phyloP scores from a whole-genome alignment of 2,888 invertebrate species.

The Sympetrum striolatum region DNA sequence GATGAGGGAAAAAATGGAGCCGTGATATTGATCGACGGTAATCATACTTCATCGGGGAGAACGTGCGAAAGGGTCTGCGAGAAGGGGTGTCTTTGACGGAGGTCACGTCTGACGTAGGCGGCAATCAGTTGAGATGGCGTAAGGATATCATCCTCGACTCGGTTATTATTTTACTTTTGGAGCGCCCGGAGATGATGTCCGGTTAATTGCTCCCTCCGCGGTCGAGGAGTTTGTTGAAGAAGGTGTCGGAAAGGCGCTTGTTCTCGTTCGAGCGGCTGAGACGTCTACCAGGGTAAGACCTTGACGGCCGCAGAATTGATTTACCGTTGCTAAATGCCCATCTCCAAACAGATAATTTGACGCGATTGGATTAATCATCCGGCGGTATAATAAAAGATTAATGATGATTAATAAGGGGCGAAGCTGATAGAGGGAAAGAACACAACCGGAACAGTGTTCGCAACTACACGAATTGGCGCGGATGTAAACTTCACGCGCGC shows the following conservation, averaged over 20 bases:
- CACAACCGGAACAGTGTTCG: too few relatives aligned
- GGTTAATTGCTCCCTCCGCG: conserved; percentile 1
- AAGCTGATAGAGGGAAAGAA: neutral
- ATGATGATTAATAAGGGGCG: conserved; percentile 4
- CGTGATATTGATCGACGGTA: conserved; percentile 28
- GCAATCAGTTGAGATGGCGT: neutral
- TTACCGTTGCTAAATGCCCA: conserved; percentile 2
- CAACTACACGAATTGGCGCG: too few relatives aligned
- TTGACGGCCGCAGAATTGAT: neutral
- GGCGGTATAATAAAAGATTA: neutral
- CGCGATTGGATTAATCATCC: neutral
- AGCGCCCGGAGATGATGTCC: neutral
- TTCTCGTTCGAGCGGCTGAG: neutral
- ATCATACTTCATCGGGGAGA: conserved; percentile 20
- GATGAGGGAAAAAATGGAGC: neutral
- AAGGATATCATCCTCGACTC: neutral
- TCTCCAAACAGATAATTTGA: neutral
- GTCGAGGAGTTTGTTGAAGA: neutral
- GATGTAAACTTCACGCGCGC: too few relatives aligned
- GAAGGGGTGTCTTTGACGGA: conserved; percentile 8
- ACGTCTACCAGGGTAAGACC: neutral
- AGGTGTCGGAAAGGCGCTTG: neutral
- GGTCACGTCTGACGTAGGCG: neutral
- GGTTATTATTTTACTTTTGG: neutral
- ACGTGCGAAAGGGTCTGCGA: neutral